Evolutionary conservation across 2,888 invertebrate species (phyloP), one percentile per base, ranked within the genome.

Genomic region (Tachina fera): DNA sequence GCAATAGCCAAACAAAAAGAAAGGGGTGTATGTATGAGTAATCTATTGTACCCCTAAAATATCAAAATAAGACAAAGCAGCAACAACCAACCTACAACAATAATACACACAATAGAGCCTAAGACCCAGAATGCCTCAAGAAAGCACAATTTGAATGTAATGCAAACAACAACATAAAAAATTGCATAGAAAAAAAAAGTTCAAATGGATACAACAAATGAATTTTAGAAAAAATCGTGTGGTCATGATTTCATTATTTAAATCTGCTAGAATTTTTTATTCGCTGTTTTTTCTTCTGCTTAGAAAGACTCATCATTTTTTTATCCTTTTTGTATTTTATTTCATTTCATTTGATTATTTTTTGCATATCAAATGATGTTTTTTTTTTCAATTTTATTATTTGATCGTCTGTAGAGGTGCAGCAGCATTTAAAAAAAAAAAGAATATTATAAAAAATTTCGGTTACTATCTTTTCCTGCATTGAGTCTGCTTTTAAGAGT

Each of bases 341-440:
- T 58, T 53, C 2, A 11, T 47, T 63, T n/a, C 0, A 13, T 31
- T 58, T n/a, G 31, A 6, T 41, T 0, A 11, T 74, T 51, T 80
- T 63, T 80, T 88, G 88, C 89, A 90, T 91, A 91, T 91, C 90
- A 89, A 91, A 91, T 90, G 88, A 90, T 88, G n/a, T n/a, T n/a
- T 88, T 88, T 75, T 63, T 49, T 72, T 78, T 53, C 58, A 53
- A 61, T 56, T 6, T 14, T 8, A 13, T 80, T 83, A 31, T 63
- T 58, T n/a, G 47, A 1, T 41, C 11, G 63, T 22, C 67, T 67
- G 11, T 72, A 78, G 56, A 81, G 77, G 51, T 85, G 86, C 86
- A 83, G 60, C 75, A 74, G 49, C 63, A 80, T 58, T 16, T 78
- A 45, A 81, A 83, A 31, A 31, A 31, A 31, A 31, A 6, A 6